Evolutionary conservation across 1,140 invertebrate genomes (phyloP), one percentile per base, ranked within the genome.

Genomic region (Plectus sambesii): DNA sequence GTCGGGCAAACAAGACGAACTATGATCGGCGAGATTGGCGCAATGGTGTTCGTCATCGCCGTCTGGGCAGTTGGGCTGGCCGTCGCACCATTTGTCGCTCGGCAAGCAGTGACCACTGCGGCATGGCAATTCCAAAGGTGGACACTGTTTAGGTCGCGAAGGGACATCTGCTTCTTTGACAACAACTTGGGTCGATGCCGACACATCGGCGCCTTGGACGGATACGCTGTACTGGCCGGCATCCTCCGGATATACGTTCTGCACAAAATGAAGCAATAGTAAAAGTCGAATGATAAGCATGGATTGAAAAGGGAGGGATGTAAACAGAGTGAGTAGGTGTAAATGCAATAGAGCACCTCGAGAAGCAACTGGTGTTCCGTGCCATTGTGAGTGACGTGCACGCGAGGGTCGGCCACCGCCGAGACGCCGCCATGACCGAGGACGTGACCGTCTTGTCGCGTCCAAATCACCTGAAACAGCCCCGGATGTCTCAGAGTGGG

Each of bases 31-130:
- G 51, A 25, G 73, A 68, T 67, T 63, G 40, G 80, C 81, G 1
- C 71, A 70, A 0, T 67, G 59, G 0, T 82, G 80, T 77, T 61
- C 79, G 74, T 70, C 81, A 1, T 78, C 78, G 46, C 74, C 75
- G 66, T 82, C 83, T 26, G 61, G 58, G 59, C 85, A 89, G 55
- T 87, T 76, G 0, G 60, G 60, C 36, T 79, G 69, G 0, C 79
- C 80, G 63, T 88, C 76, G 61, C 84, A 87, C 23, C 83, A 70
- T 26, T 76, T 72, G 4, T 70, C 46, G 33, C 73, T 69, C 1
- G 75, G 56, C 20, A 87, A 59, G 67, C 84, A 87, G 37, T 77
- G 63, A 0, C 84, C 84, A 29, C 80, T 70, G 19, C 72, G 65
- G 69, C 84, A 88, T 42, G 75, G 76, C 56, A 76, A 74, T 55